Evolutionary conservation across 2,797 vertebrate genomes (phyloP).

Genomic region (Salmo trutta): DNA sequence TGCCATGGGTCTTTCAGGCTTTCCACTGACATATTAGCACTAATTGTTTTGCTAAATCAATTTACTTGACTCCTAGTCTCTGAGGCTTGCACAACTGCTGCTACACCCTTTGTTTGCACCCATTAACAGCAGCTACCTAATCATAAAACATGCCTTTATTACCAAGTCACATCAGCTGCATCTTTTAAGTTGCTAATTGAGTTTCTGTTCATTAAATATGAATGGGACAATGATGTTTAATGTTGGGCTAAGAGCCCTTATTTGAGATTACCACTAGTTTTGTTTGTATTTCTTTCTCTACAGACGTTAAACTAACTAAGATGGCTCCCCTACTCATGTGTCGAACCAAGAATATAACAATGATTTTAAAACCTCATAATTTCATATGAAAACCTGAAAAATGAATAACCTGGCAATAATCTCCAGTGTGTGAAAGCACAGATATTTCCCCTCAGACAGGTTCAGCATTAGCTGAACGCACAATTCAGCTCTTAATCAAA

Average conservation of each 20-base stretch:
- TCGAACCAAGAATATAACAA: background rate
- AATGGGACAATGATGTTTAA: background rate
- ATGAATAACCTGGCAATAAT: background rate
- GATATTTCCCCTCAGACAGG: background rate
- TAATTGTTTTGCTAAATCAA: background rate
- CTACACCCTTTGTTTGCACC: background rate
- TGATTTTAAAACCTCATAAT: background rate
- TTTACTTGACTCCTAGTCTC: background rate
- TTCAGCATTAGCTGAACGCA: background rate
- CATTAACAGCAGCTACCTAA: background rate
- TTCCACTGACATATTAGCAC: background rate
- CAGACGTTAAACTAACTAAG: background rate
- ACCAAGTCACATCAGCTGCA: background rate
- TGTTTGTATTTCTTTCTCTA: background rate
- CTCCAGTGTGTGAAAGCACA: background rate
- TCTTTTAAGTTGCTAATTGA: background rate
- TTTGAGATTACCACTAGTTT: background rate
- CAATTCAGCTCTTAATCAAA: background rate
- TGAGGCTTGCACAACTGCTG: background rate
- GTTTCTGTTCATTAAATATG: constrained; percentile 1
- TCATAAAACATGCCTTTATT: background rate
- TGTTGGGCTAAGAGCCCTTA: background rate
- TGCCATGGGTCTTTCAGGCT: background rate
- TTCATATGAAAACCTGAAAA: background rate
- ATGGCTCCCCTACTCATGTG: background rate